Evolutionary conservation across 2,888 invertebrate genomes (phyloP).

Genomic region (Sclerodermus sp.): DNA sequence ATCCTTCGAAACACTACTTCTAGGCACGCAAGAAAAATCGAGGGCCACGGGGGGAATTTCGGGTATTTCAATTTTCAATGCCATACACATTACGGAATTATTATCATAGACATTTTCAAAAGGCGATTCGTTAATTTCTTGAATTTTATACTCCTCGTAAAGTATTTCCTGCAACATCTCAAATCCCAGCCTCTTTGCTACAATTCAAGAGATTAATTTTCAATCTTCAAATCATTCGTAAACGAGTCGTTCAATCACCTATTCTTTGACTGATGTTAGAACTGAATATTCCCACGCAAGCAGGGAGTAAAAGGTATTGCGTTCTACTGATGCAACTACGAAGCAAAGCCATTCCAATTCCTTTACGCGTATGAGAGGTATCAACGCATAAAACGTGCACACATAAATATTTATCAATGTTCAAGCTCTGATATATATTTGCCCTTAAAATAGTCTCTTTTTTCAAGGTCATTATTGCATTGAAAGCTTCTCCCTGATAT

Average conservation of each 20-base stretch:
- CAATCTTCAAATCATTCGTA: too few species aligned
- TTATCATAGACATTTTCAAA: conserved; percentile 15
- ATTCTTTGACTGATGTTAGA: conserved; percentile 26
- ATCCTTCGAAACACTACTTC: too few species aligned
- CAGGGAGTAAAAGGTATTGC: conserved; percentile 3
- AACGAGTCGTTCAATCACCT: too few species aligned
- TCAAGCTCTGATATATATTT: conserved; percentile 9
- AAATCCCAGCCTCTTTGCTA: conserved; percentile 24
- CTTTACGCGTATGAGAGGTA: conserved; percentile 16
- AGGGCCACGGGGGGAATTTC: background rate
- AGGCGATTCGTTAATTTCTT: background rate
- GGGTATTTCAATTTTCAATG: background rate
- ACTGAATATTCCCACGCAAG: conserved; percentile 31
- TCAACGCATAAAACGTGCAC: conserved; percentile 29
- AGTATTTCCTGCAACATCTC: conserved; percentile 19
- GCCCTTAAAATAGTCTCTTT: conserved; percentile 6
- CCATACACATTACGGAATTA: conserved; percentile 26
- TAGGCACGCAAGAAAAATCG: too few species aligned
- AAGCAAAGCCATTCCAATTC: conserved; percentile 32
- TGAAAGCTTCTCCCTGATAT: conserved; percentile 14
- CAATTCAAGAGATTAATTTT: too few species aligned
- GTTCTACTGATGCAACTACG: conserved; percentile 27
- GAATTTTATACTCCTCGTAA: conserved; percentile 8
- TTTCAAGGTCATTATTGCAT: conserved; percentile 12
- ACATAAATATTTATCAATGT: conserved; percentile 14